Evolutionary conservation across 2,888 invertebrate genomes (phyloP).

Genomic region (Synanthedon vespiformis): DNA sequence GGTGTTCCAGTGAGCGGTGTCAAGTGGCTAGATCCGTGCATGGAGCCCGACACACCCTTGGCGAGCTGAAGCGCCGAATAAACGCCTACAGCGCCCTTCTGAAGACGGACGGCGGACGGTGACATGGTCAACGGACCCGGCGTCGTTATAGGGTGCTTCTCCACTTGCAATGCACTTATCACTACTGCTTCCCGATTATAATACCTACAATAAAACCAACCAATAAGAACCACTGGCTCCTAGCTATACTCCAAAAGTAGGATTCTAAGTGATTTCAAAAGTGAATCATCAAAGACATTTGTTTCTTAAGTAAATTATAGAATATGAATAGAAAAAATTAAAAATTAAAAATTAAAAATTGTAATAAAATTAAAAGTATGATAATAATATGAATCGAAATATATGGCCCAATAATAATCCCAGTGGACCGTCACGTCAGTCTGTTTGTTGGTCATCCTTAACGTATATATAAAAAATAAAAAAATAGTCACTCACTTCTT

Average conservation of each 20-base stretch:
- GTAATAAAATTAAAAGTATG: no score
- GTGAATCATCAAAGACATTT: no score
- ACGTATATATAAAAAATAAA: not conserved
- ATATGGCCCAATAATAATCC: no score
- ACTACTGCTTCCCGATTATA: slow-evolving; percentile 93
- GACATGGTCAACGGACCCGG: slow-evolving; percentile 86
- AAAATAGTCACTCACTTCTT: slow-evolving; percentile 80
- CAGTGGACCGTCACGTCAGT: no score
- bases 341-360: no score
- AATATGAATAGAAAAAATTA: no score
- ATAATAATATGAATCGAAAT: no score
- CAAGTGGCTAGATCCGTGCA: slow-evolving; percentile 71
- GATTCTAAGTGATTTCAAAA: no score
- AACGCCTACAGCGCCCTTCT: slow-evolving; percentile 57
- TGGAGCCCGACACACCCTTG: slow-evolving; percentile 54
- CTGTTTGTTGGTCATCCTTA: not conserved
- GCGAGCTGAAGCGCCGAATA: slow-evolving; percentile 68
- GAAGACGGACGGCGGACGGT: slow-evolving; percentile 71
- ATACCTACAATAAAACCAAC: slow-evolving; percentile 70
- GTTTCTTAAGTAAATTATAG: no score
- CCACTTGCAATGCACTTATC: slow-evolving; percentile 92
- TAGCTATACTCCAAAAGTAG: not conserved
- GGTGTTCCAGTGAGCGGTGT: slow-evolving; percentile 75
- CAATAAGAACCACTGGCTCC: not conserved
- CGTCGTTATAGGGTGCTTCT: slow-evolving; percentile 89